Evolutionary conservation across 2,113 vertebrate genomes (phyloP).

Genomic region (Carlito syrichta): DNA sequence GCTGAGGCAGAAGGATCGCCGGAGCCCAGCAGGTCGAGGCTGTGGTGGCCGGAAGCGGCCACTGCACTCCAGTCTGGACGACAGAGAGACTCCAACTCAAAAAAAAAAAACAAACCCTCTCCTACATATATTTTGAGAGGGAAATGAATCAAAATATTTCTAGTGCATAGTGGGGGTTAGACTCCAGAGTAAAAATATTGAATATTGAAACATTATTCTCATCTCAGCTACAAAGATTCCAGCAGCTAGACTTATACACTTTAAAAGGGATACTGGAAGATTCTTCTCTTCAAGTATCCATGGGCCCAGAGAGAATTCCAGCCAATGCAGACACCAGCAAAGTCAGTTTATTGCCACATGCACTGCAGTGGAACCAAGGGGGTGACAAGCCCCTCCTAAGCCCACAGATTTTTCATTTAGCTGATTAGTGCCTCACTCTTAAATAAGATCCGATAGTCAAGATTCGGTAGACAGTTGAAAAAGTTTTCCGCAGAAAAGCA

Average conservation of each 20-base stretch:
- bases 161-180: background rate
- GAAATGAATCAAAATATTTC: background rate
- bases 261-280: background rate
- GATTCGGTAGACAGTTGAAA: background rate
- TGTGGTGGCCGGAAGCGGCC: too few species aligned
- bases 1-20: too few species aligned
- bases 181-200: background rate
- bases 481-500: background rate
- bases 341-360: background rate
- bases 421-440: background rate
- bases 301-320: background rate
- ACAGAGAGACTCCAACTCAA: too few species aligned
- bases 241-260: background rate
- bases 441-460: background rate
- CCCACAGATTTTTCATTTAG: background rate
- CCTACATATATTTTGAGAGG: background rate
- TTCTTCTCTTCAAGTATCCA: background rate
- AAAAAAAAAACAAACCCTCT: too few species aligned
- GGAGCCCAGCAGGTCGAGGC: too few species aligned
- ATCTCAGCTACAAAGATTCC: background rate
- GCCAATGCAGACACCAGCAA: background rate
- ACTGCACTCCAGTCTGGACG: too few species aligned
- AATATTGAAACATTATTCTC: background rate
- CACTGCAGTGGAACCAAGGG: background rate
- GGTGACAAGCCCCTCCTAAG: background rate